Evolutionary conservation across 2,113 vertebrate genomes (phyloP).

Genomic region (Tringa solitaria): DNA sequence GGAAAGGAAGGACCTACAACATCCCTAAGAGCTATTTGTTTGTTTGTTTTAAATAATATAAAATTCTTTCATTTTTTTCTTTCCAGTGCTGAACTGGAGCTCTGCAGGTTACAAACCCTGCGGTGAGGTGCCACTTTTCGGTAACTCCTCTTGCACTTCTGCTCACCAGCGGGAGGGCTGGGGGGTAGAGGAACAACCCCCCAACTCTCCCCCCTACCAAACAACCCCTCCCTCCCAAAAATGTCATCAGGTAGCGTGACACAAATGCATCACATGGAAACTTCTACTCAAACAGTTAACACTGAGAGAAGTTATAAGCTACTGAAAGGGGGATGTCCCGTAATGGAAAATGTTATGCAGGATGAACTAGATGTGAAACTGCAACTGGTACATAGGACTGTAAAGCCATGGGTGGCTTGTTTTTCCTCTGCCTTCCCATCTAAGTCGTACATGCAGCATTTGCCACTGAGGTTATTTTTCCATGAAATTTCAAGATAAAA

Average conservation of each 20-base stretch:
- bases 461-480: background rate
- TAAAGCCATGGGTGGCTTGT: background rate
- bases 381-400: background rate
- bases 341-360: constrained; percentile 16
- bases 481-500: background rate
- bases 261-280: background rate
- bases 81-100: background rate
- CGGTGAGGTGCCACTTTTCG: background rate
- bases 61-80: background rate
- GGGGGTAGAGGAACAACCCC: background rate
- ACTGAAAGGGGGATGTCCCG: background rate
- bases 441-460: background rate
- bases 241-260: background rate
- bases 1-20: background rate
- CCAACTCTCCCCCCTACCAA: too few relatives aligned
- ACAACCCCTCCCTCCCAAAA: too few relatives aligned
- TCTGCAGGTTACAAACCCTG: background rate
- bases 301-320: background rate
- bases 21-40: background rate
- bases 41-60: background rate
- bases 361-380: background rate
- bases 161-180: background rate
- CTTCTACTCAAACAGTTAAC: background rate
- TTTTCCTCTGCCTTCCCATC: background rate
- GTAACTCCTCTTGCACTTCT: background rate